Evolutionary conservation across 2,888 invertebrate species (phyloP), one percentile per base, ranked within the genome.

Genomic region (Metellina segmentata): DNA sequence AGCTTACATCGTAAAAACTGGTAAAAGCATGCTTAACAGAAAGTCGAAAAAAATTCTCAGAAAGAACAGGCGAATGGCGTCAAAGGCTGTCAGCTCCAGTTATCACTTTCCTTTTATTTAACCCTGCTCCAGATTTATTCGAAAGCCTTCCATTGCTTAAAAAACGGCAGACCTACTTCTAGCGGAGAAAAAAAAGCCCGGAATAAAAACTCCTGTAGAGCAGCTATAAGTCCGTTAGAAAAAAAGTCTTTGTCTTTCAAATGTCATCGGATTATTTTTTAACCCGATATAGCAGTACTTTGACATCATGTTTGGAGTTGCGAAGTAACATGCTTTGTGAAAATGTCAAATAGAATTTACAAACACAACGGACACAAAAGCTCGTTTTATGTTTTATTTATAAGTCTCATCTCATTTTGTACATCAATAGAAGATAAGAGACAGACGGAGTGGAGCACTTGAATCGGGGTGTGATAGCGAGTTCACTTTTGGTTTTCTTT

Each of bases 261-360:
- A 85, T 85, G 85, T 85, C 85, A 75, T 75, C 48, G 83, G 83
- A 75, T 83, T 72, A 75, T 85, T 85, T 85, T 85, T 75, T 75
- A 75, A 77, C 53, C 52, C 74, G 16, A 9, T 34, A 75, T 85
- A 75, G 75, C 85, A 75, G 85, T 53, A 74, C 74, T 85, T 53
- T 75, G 74, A 48, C 85, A 75, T 69, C 75, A 48, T 61, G 71
- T 85, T 75, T 85, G 75, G 7, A 69, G 75, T n/a, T 61, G 16
- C 16, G 48, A 61, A 75, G 75, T 61, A 85, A 85, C 85, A 85
- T 34, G 48, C 85, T 85, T 75, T 74, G 85, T 61, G 48, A 53
- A 75, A 85, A 85, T 85, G 85, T 75, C 85, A 85, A 61, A 85
- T 5, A n/a, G 85, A 85, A 75, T 85, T 85, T 85, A 75, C n/a